phyloP scores from a whole-genome alignment of 2,797 vertebrate species.

The Poeciliopsis gracilis region DNA sequence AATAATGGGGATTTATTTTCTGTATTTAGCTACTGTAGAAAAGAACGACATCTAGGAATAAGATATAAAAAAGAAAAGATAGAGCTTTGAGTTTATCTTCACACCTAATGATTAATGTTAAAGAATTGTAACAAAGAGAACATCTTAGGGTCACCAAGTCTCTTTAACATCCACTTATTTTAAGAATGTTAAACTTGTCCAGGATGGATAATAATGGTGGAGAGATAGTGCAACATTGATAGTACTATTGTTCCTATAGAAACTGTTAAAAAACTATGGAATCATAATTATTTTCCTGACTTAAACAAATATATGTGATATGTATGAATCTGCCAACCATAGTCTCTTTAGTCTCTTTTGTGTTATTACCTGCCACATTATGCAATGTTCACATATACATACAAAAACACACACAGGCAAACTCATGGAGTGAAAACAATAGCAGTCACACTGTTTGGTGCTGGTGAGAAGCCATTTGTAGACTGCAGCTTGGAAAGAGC shows the following conservation, averaged over 20 bases:
- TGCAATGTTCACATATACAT: background rate
- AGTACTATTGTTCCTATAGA: background rate
- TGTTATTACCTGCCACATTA: background rate
- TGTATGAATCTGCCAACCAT: background rate
- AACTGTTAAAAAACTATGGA: background rate
- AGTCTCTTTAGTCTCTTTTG: background rate
- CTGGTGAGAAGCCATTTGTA: slow-evolving; percentile 34
- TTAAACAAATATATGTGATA: background rate
- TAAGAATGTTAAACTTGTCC: background rate
- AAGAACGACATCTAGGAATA: background rate
- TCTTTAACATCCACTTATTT: background rate
- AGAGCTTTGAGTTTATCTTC: background rate
- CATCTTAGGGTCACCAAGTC: background rate
- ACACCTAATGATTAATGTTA: background rate
- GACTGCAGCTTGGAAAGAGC: slow-evolving; percentile 45
- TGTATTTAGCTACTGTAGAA: background rate
- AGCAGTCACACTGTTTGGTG: background rate
- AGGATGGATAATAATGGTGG: background rate
- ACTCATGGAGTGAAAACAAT: slow-evolving; percentile 1
- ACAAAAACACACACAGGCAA: slow-evolving; percentile 1
- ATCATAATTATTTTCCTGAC: background rate
- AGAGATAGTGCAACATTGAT: background rate
- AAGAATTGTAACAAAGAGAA: background rate
- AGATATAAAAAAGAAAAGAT: background rate
- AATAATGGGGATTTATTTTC: background rate